These are phyloP conservation scores for Chironomus riparius DNA, from an alignment of 2,888 invertebrate species.

Conservation along the genomic window DNA sequence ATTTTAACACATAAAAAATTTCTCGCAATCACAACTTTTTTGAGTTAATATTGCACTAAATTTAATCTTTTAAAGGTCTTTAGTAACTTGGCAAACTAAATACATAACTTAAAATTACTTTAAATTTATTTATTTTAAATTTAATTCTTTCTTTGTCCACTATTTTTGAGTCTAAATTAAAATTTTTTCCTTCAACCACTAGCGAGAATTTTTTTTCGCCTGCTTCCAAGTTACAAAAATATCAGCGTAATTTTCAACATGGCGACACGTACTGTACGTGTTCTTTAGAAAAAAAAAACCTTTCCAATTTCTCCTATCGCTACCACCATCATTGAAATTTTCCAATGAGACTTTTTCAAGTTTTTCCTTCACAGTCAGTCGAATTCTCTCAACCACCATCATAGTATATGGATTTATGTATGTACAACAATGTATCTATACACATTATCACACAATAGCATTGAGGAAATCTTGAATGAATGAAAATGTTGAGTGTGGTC, in stretches of 20 bases:
- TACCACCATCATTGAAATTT: too few species aligned
- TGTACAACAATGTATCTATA: background rate
- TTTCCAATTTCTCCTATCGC: background rate
- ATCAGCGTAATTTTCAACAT: constrained; percentile 18
- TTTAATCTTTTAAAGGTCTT: background rate
- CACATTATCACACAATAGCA: background rate
- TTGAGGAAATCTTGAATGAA: constrained; percentile 7
- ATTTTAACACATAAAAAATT: too few species aligned
- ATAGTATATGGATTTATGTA: background rate
- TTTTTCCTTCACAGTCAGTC: too few species aligned
- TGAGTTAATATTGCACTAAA: constrained; percentile 2
- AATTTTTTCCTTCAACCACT: constrained; percentile 8
- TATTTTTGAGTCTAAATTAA: background rate
- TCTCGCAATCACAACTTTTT: background rate
- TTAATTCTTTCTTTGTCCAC: background rate
- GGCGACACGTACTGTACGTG: constrained; percentile 5
- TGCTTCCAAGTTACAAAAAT: constrained; percentile 15
- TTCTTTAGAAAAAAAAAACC: background rate
- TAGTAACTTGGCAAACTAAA: background rate
- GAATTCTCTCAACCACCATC: too few species aligned
- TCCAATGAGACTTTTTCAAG: too few species aligned
- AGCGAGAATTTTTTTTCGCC: constrained; percentile 10
- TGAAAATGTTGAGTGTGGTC: constrained; percentile 5
- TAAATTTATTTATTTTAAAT: background rate
- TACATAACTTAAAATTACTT: constrained; percentile 9